A percentile compares a stretch with the other conserved stretches of the same genome.
These are phyloP conservation scores for Cryptosula pallasiana DNA, from an alignment of 2,888 invertebrate species.

Conservation along the genomic window DNA sequence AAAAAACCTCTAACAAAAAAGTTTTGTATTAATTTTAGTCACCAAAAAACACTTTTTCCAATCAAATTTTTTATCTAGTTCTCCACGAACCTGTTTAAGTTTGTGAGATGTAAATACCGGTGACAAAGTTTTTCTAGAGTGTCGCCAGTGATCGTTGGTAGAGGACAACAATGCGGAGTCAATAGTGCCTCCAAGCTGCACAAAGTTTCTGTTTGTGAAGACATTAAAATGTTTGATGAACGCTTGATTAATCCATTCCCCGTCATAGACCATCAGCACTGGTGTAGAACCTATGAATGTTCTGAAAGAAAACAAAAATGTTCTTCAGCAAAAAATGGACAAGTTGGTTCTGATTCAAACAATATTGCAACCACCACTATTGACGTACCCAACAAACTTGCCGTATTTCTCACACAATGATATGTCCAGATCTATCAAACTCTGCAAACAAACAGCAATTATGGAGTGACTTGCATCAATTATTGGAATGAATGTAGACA, in stretches of 20 bases:
- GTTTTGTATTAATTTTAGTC: no score
- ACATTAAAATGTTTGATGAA: background rate
- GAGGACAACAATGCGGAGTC: background rate
- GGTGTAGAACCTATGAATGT: conserved; percentile 2
- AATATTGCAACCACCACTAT: no score
- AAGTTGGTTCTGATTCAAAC: no score
- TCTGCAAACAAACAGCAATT: background rate
- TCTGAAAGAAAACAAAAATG: background rate
- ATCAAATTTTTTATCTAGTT: no score
- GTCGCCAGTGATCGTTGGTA: background rate
- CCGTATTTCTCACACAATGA: conserved; percentile 1
- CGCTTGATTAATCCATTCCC: background rate
- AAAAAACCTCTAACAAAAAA: no score
- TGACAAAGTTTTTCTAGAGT: background rate
- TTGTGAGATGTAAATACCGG: background rate
- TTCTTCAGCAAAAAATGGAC: no score
- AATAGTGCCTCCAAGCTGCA: background rate
- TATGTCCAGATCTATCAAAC: background rate
- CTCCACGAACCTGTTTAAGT: conserved; percentile 15
- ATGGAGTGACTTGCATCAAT: no score
- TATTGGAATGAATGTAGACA: no score
- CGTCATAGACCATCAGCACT: conserved; percentile 13
- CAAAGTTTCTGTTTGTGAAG: background rate
- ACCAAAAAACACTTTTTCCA: no score
- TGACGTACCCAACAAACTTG: conserved; percentile 12